phyloP scores from a whole-genome alignment of 1,140 invertebrate genomes.

The Listronotus oregonensis region DNA sequence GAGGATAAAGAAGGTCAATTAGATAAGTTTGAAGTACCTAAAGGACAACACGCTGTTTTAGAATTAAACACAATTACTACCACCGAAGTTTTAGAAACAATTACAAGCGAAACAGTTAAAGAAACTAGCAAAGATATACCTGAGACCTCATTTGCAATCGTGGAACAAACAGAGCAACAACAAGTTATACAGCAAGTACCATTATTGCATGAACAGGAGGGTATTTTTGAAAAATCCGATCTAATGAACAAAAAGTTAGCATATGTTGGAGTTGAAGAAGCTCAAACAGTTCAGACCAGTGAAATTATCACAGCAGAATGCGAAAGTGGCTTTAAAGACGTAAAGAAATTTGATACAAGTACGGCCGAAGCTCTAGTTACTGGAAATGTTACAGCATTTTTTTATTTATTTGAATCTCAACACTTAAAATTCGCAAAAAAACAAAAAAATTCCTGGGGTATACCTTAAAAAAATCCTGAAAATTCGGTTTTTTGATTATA shows the following conservation, averaged over 20 bases:
- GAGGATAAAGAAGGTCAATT: slow-evolving; percentile 54
- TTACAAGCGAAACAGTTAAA: slow-evolving; percentile 41
- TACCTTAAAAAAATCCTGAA: too few species aligned
- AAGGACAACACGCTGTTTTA: slow-evolving; percentile 45
- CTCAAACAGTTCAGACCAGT: slow-evolving; percentile 47
- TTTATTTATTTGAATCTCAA: too few species aligned
- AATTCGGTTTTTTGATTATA: too few species aligned
- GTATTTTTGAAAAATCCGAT: slow-evolving; percentile 29
- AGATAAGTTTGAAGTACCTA: slow-evolving; percentile 36
- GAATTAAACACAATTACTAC: slow-evolving; percentile 48
- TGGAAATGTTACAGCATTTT: slow-evolving; percentile 51
- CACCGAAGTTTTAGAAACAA: slow-evolving; percentile 47
- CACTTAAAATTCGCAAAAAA: too few species aligned
- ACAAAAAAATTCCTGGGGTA: too few species aligned
- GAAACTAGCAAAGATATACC: slow-evolving; percentile 42
- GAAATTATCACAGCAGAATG: slow-evolving; percentile 52
- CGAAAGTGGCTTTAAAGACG: slow-evolving; percentile 49
- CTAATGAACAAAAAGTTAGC: slow-evolving; percentile 45
- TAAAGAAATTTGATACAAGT: slow-evolving; percentile 46
- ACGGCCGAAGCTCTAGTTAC: slow-evolving; percentile 49
- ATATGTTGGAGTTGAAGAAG: slow-evolving; percentile 49
- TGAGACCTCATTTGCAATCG: slow-evolving; percentile 36
- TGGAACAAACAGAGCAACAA: slow-evolving; percentile 46
- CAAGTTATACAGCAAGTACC: slow-evolving; percentile 46
- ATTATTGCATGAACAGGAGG: slow-evolving; percentile 55